These are phyloP conservation scores for Silurus aristotelis DNA, from an alignment of 2,797 vertebrate species.

Conservation along the genomic window DNA sequence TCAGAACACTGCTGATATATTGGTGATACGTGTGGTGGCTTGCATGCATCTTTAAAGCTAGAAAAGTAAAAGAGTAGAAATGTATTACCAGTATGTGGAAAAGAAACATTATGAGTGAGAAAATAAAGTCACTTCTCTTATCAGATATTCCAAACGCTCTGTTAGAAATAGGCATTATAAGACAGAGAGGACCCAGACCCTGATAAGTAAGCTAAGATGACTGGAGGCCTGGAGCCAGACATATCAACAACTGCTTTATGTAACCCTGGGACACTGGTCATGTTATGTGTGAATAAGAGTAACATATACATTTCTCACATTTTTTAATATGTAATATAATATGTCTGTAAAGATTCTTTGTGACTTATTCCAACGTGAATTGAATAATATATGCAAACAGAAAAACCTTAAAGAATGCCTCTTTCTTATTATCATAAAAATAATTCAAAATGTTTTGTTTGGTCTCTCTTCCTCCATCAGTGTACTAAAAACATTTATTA, in stretches of 20 bases:
- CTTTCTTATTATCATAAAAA: background rate
- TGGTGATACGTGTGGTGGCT: constrained; percentile 10
- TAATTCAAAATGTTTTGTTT: background rate
- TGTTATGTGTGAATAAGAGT: background rate
- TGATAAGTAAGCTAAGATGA: constrained; percentile 43
- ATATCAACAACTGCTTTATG: constrained; percentile 31
- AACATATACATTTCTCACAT: background rate
- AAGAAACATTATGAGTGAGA: constrained; percentile 5
- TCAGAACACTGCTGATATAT: background rate
- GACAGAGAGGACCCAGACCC: constrained; percentile 25
- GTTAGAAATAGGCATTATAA: constrained; percentile 35
- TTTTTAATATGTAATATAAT: background rate
- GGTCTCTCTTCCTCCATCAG: too few relatives aligned
- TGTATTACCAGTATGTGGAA: background rate
- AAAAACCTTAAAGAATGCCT: background rate
- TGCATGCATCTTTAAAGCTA: constrained; percentile 6
- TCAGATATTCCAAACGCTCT: constrained; percentile 46
- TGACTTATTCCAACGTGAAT: background rate
- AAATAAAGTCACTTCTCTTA: constrained; percentile 30
- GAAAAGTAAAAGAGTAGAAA: constrained; percentile 3
- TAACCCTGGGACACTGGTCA: constrained; percentile 1
- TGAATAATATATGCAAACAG: background rate
- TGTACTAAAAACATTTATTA: background rate
- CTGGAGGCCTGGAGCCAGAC: constrained; percentile 32
- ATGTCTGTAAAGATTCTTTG: too few relatives aligned